Percentiles rank a stretch among this genome's conserved stretches.
Evolutionary conservation across 2,113 vertebrate genomes (phyloP).

Genomic region (Speoplatyrhinus poulsoni): DNA sequence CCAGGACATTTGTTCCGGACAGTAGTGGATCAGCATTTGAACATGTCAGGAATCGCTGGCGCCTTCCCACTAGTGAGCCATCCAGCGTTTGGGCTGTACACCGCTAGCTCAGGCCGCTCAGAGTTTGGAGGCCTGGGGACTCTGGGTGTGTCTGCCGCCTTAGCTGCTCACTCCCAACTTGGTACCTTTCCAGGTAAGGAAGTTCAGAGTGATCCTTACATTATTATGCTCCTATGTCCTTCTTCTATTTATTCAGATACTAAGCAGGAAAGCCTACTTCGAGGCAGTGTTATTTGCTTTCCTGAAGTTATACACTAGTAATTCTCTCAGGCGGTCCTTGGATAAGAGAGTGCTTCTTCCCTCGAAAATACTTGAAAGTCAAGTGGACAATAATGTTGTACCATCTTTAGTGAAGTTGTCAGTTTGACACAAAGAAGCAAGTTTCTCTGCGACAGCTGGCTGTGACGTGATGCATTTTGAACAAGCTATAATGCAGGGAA

Average conservation of each 20-base stretch:
- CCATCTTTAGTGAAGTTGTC: not conserved
- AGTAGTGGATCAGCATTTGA: slow-evolving; percentile 77
- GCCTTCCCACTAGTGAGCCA: slow-evolving; percentile 81
- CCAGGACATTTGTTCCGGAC: slow-evolving; percentile 80
- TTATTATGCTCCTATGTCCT: no score
- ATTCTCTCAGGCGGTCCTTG: not conserved
- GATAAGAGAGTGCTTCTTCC: not conserved
- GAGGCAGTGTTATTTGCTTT: not conserved
- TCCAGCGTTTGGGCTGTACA: slow-evolving; percentile 79
- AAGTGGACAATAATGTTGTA: not conserved
- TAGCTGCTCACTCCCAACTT: slow-evolving; percentile 82
- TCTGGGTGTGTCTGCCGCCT: slow-evolving; percentile 81
- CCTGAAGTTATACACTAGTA: not conserved
- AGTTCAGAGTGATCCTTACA: not conserved
- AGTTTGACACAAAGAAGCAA: not conserved
- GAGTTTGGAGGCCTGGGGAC: slow-evolving; percentile 86
- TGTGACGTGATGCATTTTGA: slow-evolving; percentile 1
- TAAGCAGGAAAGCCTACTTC: not conserved
- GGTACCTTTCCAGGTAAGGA: slow-evolving; percentile 82
- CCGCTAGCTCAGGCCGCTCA: slow-evolving; percentile 79
- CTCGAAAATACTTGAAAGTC: not conserved
- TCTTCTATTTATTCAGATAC: not conserved
- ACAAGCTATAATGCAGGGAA: not conserved
- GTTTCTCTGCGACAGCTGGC: not conserved
- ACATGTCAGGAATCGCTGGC: slow-evolving; percentile 76